Conservation (phyloP, 2,113 vertebrate genomes). For the Limnothrissa miodon region DNA sequence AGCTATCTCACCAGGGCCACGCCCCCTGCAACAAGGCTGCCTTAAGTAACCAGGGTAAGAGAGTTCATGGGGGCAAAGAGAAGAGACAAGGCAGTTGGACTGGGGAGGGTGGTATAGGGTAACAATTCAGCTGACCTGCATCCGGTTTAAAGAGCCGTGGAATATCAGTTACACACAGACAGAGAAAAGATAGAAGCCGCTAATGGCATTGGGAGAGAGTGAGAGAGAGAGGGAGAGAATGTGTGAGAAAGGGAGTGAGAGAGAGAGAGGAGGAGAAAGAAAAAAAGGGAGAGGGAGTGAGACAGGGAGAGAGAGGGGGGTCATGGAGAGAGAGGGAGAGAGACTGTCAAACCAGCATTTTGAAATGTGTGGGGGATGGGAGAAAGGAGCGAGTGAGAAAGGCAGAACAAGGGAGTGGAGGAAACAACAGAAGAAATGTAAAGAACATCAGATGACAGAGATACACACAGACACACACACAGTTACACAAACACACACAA, state of each 20-base stretch:
- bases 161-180: background rate
- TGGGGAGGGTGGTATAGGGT: background rate
- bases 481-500: background rate
- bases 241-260: background rate
- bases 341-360: slow-evolving; percentile 2
- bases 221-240: background rate
- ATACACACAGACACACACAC: too few relatives aligned
- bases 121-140: slow-evolving; percentile 8
- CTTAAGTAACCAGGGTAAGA: slow-evolving; percentile 31
- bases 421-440: background rate
- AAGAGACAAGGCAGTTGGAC: background rate
- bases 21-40: background rate
- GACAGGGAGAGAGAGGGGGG: background rate
- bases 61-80: slow-evolving; percentile 23
- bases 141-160: slow-evolving; percentile 4
- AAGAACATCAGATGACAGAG: background rate
- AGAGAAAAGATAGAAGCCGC: background rate
- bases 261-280: background rate
- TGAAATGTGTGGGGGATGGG: background rate
- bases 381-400: slow-evolving; percentile 24
- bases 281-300: background rate
- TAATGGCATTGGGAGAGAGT: background rate
- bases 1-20: slow-evolving; percentile 17
- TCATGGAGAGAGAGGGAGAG: background rate
- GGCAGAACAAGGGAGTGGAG: background rate